Conservation (phyloP, 1,140 invertebrate species). For the Formica selysi region DNA sequence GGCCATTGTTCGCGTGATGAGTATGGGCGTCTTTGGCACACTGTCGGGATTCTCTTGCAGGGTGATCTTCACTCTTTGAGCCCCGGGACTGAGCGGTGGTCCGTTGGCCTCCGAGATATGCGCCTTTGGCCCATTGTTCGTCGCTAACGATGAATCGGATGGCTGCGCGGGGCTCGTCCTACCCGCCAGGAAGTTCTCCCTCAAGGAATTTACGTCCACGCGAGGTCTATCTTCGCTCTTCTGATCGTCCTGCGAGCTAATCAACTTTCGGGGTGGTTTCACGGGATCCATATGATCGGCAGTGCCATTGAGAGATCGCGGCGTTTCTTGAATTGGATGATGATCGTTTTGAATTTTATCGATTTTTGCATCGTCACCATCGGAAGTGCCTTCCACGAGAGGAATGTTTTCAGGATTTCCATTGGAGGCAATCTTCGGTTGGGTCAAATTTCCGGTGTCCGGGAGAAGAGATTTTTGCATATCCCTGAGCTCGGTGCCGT, state of each 20-base stretch:
- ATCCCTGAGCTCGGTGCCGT: slow-evolving; percentile 84
- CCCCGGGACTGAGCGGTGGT: slow-evolving; percentile 81
- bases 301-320: slow-evolving; percentile 39
- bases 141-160: slow-evolving; percentile 32
- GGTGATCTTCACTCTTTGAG: slow-evolving; percentile 85
- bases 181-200: slow-evolving; percentile 68
- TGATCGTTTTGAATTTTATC: slow-evolving; percentile 44
- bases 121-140: slow-evolving; percentile 50
- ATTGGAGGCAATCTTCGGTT: slow-evolving; percentile 81
- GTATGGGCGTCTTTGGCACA: slow-evolving; percentile 84
- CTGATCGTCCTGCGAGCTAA: slow-evolving; percentile 3
- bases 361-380: slow-evolving; percentile 68
- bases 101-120: slow-evolving; percentile 53
- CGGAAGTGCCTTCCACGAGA: slow-evolving; percentile 73
- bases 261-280: slow-evolving; percentile 80
- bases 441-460: slow-evolving; percentile 71
- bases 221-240: slow-evolving; percentile 43
- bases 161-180: slow-evolving; percentile 47
- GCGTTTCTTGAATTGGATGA: slow-evolving; percentile 48
- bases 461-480: slow-evolving; percentile 81
- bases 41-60: slow-evolving; percentile 85
- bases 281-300: slow-evolving; percentile 77
- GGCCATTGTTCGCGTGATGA: slow-evolving; percentile 83
- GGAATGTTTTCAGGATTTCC: slow-evolving; percentile 82
- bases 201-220: slow-evolving; percentile 66